Evolutionary conservation across 2,797 vertebrate species (phyloP).

Genomic region (Morelia viridis): DNA sequence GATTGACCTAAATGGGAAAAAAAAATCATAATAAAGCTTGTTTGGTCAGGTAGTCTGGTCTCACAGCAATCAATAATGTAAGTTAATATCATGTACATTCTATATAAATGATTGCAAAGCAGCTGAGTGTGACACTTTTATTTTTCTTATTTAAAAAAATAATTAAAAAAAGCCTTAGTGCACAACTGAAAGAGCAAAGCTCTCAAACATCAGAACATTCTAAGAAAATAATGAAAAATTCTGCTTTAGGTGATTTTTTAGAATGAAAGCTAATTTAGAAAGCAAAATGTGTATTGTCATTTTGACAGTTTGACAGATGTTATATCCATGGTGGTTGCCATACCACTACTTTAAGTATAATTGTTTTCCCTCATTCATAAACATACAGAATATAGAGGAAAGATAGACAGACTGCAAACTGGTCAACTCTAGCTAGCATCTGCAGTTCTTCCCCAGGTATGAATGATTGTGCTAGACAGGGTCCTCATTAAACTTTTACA

Average conservation of each 20-base stretch:
- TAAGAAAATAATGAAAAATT: background rate
- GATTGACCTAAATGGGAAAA: background rate
- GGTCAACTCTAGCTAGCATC: background rate
- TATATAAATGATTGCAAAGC: background rate
- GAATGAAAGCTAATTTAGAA: background rate
- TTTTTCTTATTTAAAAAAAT: background rate
- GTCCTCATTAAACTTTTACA: accelerated
- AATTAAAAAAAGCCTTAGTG: background rate
- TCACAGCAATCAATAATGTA: background rate
- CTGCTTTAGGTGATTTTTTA: background rate
- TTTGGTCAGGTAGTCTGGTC: background rate
- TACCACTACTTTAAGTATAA: background rate
- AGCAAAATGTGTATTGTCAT: background rate
- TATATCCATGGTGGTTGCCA: background rate
- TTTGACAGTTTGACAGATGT: background rate
- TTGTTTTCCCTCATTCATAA: background rate
- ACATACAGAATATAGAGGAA: background rate
- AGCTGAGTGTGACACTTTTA: background rate
- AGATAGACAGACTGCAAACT: too few species aligned
- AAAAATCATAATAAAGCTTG: background rate
- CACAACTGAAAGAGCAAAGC: background rate
- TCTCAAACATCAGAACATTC: background rate
- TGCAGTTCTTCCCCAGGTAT: background rate
- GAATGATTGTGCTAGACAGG: accelerated
- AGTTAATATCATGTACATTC: background rate